phyloP scores from a whole-genome alignment of 2,113 vertebrate genomes.

The Pelecanus crispus region DNA sequence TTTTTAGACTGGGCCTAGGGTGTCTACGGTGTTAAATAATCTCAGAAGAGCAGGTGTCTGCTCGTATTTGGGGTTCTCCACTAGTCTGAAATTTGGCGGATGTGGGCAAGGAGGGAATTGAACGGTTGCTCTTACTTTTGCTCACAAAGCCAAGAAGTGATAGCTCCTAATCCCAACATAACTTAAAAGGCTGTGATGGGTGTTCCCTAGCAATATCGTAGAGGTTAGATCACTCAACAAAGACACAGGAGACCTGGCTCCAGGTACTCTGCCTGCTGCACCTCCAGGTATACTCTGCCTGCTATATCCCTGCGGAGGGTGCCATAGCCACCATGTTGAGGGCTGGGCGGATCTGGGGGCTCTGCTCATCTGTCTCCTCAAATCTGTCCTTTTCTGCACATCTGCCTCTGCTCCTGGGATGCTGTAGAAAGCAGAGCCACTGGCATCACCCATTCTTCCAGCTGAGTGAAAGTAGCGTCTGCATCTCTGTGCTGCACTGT shows the following conservation, averaged over 20 bases:
- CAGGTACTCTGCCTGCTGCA: background rate
- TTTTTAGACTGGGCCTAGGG: background rate
- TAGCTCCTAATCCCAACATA: background rate
- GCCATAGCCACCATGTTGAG: background rate
- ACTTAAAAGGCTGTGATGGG: background rate
- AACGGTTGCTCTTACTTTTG: background rate
- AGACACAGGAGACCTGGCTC: background rate
- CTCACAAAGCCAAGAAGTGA: background rate
- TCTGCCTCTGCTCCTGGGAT: background rate
- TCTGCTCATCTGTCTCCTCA: background rate
- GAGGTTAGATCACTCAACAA: background rate
- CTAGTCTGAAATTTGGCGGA: background rate
- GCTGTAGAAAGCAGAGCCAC: background rate
- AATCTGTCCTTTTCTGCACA: background rate
- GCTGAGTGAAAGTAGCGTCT: background rate
- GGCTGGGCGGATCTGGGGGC: background rate
- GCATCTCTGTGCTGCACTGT: background rate
- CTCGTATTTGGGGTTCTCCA: background rate
- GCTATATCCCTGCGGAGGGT: background rate
- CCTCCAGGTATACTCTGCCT: background rate
- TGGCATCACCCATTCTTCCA: background rate
- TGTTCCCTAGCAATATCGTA: background rate
- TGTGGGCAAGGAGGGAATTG: background rate
- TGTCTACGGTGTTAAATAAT: background rate
- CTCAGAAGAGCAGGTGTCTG: background rate